Conservation (phyloP, 2,888 invertebrate species). For the Elegia similella region DNA sequence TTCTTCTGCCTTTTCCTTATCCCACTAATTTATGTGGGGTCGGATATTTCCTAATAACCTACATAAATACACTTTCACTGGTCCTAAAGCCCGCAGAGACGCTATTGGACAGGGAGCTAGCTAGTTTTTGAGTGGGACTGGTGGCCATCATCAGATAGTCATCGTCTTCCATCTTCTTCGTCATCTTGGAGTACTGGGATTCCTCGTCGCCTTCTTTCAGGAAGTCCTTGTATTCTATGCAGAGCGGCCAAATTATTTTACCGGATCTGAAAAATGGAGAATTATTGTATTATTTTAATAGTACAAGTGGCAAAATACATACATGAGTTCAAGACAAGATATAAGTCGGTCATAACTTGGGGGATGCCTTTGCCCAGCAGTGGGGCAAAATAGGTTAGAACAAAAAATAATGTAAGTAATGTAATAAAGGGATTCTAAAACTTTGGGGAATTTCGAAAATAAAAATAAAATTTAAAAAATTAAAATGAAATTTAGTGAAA, state of each 20-base stretch:
- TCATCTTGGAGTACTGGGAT: conserved; percentile 62
- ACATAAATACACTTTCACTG: conserved; percentile 54
- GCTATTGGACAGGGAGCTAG: conserved; percentile 57
- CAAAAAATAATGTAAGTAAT: no score
- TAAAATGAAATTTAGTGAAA: no score
- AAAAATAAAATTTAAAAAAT: no score
- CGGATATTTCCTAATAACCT: not conserved
- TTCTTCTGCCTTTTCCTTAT: no score
- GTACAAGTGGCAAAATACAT: no score
- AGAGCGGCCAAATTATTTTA: conserved; percentile 73
- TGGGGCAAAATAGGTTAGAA: no score
- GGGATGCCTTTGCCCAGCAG: no score
- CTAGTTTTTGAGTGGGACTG: conserved; percentile 55
- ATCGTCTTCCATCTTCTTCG: conserved; percentile 69
- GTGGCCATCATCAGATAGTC: conserved; percentile 60
- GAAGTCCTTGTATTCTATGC: conserved; percentile 78
- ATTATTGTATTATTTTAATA: not conserved
- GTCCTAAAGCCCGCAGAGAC: conserved; percentile 69
- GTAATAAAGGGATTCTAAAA: no score
- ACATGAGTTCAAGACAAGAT: no score
- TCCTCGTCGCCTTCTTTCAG: conserved; percentile 59
- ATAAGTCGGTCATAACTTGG: no score
- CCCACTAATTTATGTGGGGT: no score
- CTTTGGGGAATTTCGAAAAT: no score
- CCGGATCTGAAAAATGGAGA: conserved; percentile 61